Evolutionary conservation across 2,888 invertebrate genomes (phyloP).

Genomic region (Patella caerulea): DNA sequence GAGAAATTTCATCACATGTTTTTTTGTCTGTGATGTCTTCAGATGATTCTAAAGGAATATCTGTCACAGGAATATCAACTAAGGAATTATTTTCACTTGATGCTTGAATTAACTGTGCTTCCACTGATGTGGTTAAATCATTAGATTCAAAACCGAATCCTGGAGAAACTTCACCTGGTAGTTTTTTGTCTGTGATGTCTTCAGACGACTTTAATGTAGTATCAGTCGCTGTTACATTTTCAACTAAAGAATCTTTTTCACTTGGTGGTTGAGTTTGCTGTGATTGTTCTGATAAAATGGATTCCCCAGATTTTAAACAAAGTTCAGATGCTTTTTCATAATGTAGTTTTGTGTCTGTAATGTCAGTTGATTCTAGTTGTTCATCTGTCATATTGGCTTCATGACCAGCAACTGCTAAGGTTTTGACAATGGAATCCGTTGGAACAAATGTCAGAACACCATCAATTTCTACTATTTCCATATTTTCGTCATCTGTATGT

Average conservation of each 20-base stretch:
- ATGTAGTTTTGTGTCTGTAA: too few relatives aligned
- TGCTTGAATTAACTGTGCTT: too few relatives aligned
- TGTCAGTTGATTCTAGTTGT: too few relatives aligned
- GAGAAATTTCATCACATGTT: background rate
- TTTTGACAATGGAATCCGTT: background rate
- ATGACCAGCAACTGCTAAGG: too few relatives aligned
- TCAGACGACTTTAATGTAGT: background rate
- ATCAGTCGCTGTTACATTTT: background rate
- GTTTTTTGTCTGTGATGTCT: background rate
- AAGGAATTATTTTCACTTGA: too few relatives aligned
- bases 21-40: background rate
- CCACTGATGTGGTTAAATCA: background rate
- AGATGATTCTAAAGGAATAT: background rate
- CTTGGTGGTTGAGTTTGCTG: too few relatives aligned
- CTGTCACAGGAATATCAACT: background rate
- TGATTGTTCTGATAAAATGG: too few relatives aligned
- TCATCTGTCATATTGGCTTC: too few relatives aligned
- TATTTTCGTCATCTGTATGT: background rate
- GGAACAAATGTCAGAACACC: background rate
- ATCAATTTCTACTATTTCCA: slow-evolving; percentile 1
- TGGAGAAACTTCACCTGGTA: background rate
- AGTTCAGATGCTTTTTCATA: too few relatives aligned
- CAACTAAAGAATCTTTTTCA: too few relatives aligned
- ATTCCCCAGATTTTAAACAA: too few relatives aligned
- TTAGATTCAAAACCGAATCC: background rate